These are phyloP conservation scores for Scaptomyza flava DNA, from an alignment of 2,888 invertebrate genomes.

Conservation along the genomic window DNA sequence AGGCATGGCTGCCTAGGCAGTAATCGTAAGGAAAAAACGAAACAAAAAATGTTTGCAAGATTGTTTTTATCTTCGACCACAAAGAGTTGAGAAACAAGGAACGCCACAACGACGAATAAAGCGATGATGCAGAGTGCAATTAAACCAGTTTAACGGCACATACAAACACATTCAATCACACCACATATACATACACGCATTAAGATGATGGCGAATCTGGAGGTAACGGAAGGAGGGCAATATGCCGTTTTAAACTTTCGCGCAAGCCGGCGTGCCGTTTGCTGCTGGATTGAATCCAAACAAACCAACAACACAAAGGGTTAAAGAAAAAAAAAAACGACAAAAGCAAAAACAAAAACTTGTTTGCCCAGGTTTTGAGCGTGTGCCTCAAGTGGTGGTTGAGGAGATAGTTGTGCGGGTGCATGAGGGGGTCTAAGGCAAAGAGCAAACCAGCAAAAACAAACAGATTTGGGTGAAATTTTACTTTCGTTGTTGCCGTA, in stretches of 20 bases:
- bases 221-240: conserved; percentile 25
- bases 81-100: conserved; percentile 27
- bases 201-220: conserved; percentile 22
- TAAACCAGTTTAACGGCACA: conserved; percentile 71
- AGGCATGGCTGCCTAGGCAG: not conserved
- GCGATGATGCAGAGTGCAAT: conserved; percentile 52
- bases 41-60: conserved; percentile 25
- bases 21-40: conserved; percentile 21
- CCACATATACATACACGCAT: conserved; percentile 11
- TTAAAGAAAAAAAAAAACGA: conserved; percentile 22
- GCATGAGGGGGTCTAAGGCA: conserved; percentile 22
- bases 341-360: conserved; percentile 45
- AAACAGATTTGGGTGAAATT: conserved; percentile 77
- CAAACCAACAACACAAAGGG: conserved; percentile 52
- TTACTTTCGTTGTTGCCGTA: conserved; percentile 70
- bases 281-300: conserved; percentile 54
- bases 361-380: conserved; percentile 51
- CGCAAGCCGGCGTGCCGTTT: conserved; percentile 50
- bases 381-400: conserved; percentile 32
- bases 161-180: conserved; percentile 10
- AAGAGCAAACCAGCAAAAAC: conserved; percentile 51
- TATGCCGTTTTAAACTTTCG: conserved; percentile 68
- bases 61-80: conserved; percentile 31
- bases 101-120: conserved; percentile 27
- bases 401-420: not conserved